Base-by-base conservation (phyloP, 1,140 invertebrate genomes). In the Drosophila persimilis region DNA sequence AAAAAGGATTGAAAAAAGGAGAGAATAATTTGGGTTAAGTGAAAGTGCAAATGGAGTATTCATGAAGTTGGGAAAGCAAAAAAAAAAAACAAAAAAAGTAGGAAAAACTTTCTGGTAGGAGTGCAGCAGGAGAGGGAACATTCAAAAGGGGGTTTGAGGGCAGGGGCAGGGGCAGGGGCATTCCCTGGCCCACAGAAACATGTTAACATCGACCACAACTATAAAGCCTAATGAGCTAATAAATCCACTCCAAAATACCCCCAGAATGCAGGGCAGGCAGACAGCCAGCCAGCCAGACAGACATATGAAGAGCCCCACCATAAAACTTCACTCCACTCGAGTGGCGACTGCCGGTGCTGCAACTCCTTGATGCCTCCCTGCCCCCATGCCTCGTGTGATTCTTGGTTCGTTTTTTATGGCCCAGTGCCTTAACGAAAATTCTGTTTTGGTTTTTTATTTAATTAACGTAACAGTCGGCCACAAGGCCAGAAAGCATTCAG, bases 201-300 rank as follows among this genome's bases (percentile, higher is more conserved):
- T 72, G 78, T 83, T 83, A 83, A 83, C 79, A 70, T 81, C 35
- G 79, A 48, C 73, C 73, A 69, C 78, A 74, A 77, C 78, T 70
- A 83, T 74, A 77, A 81, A 74, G 73, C 60, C 79, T 81, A 83
- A 83, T 81, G 74, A 81, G 79, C 73, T 71, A 81, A 81, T 81
- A 81, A 81, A 81, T 81, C 71, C 57, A 58, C 53, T 59, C 62
- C 58, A 77, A 67, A 63, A 58, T 39, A 13, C 35, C 50, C 58
- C n/a, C 61, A 39, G 62, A 69, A 76, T n/a, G 70, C 67, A 74
- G 57, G 31, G 29, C 35, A 39, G 11, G 1, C 35, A 13, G 31
- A 11, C 9, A 75, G 17, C 17, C 17, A 17, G 17, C 0, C 17
- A 17, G 17, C 1, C 17, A 11, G 35, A 11, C 35, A 39, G 35